Evolutionary conservation across 2,888 invertebrate genomes (phyloP).

Genomic region (Melinaea menophilus): DNA sequence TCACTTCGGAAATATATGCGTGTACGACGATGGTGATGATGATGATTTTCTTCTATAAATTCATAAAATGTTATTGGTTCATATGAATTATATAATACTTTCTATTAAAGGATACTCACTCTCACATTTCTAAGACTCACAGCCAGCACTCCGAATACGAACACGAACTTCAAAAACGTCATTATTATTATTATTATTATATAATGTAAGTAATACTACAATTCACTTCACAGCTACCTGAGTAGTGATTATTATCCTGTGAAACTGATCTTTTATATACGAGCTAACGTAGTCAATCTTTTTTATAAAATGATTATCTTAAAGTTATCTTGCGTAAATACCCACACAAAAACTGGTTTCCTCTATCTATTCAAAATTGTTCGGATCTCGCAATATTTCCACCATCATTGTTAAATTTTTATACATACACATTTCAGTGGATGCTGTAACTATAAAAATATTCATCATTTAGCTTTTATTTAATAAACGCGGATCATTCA

Average conservation of each 20-base stretch:
- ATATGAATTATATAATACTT: background rate
- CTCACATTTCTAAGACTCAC: slow-evolving; percentile 31
- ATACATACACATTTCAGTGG: too few relatives aligned
- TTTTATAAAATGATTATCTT: slow-evolving; percentile 31
- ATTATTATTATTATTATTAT: slow-evolving; percentile 20
- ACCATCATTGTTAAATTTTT: too few relatives aligned
- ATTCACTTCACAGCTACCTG: slow-evolving; percentile 19
- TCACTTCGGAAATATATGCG: too few relatives aligned
- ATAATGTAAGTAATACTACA: slow-evolving; percentile 11
- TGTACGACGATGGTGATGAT: too few relatives aligned
- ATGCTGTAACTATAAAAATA: too few relatives aligned
- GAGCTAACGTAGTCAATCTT: slow-evolving; percentile 26
- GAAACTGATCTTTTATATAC: slow-evolving; percentile 32
- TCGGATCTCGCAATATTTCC: too few relatives aligned
- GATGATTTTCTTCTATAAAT: too few relatives aligned
- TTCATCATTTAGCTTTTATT: too few relatives aligned
- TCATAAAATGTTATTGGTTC: too few relatives aligned
- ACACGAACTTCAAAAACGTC: slow-evolving; percentile 22
- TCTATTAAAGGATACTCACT: slow-evolving; percentile 30
- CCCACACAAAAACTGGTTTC: too few relatives aligned
- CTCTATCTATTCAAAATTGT: too few relatives aligned
- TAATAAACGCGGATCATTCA: too few relatives aligned
- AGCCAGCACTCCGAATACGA: slow-evolving; percentile 31
- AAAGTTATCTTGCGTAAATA: slow-evolving; percentile 8
- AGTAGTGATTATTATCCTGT: slow-evolving; percentile 17